Conservation (phyloP, 2,888 invertebrate genomes). For the Xanthorhoe spadicearia region DNA sequence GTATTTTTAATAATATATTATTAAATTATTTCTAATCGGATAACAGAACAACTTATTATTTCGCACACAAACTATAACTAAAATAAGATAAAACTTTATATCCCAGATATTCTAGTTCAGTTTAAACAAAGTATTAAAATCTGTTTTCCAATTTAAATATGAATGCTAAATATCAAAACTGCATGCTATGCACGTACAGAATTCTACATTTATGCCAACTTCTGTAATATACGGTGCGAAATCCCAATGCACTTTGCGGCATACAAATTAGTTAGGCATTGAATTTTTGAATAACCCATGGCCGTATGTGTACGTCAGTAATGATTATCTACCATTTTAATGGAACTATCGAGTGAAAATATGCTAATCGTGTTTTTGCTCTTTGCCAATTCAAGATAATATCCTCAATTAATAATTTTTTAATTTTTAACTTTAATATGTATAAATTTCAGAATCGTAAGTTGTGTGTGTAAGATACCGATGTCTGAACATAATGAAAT, state of each 20-base stretch:
- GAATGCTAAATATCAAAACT: not conserved
- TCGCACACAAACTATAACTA: too few species aligned
- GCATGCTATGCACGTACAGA: conserved; percentile 27
- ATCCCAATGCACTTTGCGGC: conserved; percentile 24
- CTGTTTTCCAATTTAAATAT: not conserved
- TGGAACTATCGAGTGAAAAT: too few species aligned
- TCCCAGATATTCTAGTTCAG: not conserved
- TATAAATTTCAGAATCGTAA: too few species aligned
- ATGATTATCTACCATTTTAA: conserved; percentile 13
- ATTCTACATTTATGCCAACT: conserved; percentile 31
- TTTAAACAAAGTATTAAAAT: not conserved
- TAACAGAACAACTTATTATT: too few species aligned
- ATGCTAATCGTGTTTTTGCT: too few species aligned
- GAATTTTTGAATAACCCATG: not conserved
- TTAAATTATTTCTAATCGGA: too few species aligned
- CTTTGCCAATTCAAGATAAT: too few species aligned
- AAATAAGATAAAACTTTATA: not conserved
- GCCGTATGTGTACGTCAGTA: not conserved
- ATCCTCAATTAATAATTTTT: too few species aligned
- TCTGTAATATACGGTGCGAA: conserved; percentile 23
- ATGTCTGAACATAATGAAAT: too few species aligned
- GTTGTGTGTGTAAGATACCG: too few species aligned
- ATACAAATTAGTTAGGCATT: conserved; percentile 31
- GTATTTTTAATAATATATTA: too few species aligned
- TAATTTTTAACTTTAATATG: too few species aligned